Evolutionary conservation across 2,113 vertebrate species (phyloP), one percentile per base, ranked within the genome.

Genomic region (Tiliqua scincoides): DNA sequence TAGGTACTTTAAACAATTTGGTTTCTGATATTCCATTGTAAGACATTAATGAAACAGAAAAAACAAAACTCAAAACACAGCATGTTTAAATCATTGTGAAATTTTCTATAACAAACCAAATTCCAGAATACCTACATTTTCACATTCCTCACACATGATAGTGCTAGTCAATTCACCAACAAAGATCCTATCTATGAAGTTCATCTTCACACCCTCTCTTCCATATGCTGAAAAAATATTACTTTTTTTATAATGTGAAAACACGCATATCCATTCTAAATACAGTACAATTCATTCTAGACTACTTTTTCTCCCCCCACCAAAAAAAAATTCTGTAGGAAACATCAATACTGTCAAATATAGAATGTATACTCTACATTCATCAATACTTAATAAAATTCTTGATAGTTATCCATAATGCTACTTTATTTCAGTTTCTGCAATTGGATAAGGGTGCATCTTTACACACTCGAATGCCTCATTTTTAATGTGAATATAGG

Each of bases 111-210:
- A 85, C 87, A 90, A 95, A 93, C 74, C 90, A 91, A 95, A 93
- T 94, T 95, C 85, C 89, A 94, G 90, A 93, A 93, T 92, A 97
- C 98, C 97, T 97, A 99, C 99, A 93, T 99, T 98, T 93, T 98
- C 97, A 95, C 99, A 99, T 95, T 99, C 98, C 95, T 99, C 99
- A 96, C 99, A 99, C 99, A 99, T 99, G 90, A 99, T 98, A 78
- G 98, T 99, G 97, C 98, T 99, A 91, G 98, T 99, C 91, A 99
- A 96, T 96, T 99, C 99, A 95, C 99, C 99, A 83, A 99, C 97
- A 96, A 99, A 99, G 95, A 99, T 98, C 87, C 96, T 98, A 95
- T 99, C 98, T 91, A 99, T 98, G 93, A 99, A 98, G 96, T 99
- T 99, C 98, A 99, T 98, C 97, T 97, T 99, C 94, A 99, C 98